A percentile compares a stretch with the other conserved stretches of the same genome.
Evolutionary conservation across 2,797 vertebrate species (phyloP).

Genomic region (Perodicticus potto): DNA sequence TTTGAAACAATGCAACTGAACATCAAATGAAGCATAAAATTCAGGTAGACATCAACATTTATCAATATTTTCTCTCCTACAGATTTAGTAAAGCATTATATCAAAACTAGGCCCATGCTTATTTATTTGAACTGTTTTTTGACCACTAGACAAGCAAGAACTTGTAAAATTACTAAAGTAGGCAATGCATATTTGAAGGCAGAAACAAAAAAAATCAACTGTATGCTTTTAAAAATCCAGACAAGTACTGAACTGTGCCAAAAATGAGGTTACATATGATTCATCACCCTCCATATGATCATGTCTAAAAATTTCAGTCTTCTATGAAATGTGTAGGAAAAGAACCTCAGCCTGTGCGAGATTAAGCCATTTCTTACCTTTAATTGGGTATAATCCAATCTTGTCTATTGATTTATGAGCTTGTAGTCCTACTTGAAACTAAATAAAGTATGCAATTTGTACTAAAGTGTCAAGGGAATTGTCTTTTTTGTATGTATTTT

Average conservation of each 20-base stretch:
- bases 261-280: background rate
- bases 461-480: background rate
- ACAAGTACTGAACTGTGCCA: background rate
- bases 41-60: background rate
- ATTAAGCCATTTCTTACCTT: background rate
- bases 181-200: background rate
- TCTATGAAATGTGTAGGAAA: background rate
- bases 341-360: background rate
- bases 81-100: background rate
- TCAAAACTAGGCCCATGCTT: background rate
- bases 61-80: background rate
- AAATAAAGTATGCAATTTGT: background rate
- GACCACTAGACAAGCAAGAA: background rate
- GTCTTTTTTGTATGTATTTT: background rate
- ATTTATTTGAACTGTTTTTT: background rate
- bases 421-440: background rate
- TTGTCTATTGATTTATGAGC: background rate
- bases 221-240: background rate
- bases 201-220: background rate
- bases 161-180: background rate
- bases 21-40: background rate
- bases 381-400: background rate
- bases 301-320: conserved; percentile 17
- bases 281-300: background rate
- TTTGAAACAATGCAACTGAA: background rate